Conservation (phyloP, 1,140 invertebrate genomes). For the Glossosoma conforme region DNA sequence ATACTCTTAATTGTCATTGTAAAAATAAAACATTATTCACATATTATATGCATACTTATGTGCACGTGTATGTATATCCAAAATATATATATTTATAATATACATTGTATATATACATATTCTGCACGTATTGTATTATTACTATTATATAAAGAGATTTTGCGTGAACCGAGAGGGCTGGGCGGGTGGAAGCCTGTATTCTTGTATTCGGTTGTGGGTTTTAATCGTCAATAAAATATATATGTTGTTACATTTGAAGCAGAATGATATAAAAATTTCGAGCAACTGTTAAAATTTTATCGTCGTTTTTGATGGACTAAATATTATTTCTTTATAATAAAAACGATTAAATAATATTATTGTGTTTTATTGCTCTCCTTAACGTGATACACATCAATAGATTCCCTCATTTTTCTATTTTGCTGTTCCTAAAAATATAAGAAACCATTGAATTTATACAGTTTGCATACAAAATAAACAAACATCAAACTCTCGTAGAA, state of each 20-base stretch:
- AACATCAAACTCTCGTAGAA: too few species aligned
- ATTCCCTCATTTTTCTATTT: neutral
- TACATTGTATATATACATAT: too few species aligned
- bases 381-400: neutral
- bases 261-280: constrained; percentile 5
- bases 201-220: constrained; percentile 31
- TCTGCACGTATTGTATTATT: too few species aligned
- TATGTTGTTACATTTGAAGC: constrained; percentile 20
- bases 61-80: too few species aligned
- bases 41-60: too few species aligned
- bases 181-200: constrained; percentile 18
- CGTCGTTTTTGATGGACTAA: constrained; percentile 21
- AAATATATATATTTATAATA: too few species aligned
- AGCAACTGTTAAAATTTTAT: constrained; percentile 18
- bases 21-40: too few species aligned
- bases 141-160: constrained; percentile 15
- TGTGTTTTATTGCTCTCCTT: constrained; percentile 6
- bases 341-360: constrained; percentile 13
- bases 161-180: constrained; percentile 22
- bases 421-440: too few species aligned
- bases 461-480: too few species aligned
- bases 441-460: too few species aligned
- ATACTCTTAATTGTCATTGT: too few species aligned
- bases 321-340: constrained; percentile 29
- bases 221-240: constrained; percentile 27